Conservation (phyloP, 2,113 vertebrate species). For the Perca fluviatilis region DNA sequence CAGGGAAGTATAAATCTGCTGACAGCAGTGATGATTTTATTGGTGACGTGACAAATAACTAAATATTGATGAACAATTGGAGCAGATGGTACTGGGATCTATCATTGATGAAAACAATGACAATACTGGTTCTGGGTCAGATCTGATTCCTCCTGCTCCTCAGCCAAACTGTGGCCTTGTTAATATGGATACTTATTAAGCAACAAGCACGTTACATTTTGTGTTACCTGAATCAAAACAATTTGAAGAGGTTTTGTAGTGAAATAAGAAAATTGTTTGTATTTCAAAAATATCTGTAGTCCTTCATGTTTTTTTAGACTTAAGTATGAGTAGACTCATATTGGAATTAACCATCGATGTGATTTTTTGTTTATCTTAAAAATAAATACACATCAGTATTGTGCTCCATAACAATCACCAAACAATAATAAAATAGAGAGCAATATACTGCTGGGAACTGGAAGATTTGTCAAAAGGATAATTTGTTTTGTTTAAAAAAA, state of each 20-base stretch:
- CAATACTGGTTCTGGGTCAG: neutral
- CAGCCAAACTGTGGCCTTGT: conserved; percentile 18
- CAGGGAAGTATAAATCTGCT: neutral
- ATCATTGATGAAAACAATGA: conserved; percentile 20
- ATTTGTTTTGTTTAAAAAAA: neutral
- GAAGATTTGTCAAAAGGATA: neutral
- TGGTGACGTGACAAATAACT: neutral
- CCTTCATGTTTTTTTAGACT: neutral
- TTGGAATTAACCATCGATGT: neutral
- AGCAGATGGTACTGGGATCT: conserved; percentile 40
- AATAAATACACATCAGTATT: neutral
- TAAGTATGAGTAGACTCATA: neutral
- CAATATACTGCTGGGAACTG: neutral
- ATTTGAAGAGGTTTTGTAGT: neutral
- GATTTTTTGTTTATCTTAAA: neutral
- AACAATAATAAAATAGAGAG: neutral
- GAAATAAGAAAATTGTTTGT: conserved; percentile 2
- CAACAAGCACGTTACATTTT: neutral
- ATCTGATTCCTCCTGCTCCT: conserved; percentile 10
- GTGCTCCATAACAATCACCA: neutral
- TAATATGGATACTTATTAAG: conserved; percentile 35
- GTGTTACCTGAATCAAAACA: neutral
- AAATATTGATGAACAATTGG: neutral
- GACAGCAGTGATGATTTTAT: neutral
- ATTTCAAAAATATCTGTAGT: neutral